Base-by-base conservation (phyloP, 2,888 invertebrate species). In the Zaprionus obscuricornis region DNA sequence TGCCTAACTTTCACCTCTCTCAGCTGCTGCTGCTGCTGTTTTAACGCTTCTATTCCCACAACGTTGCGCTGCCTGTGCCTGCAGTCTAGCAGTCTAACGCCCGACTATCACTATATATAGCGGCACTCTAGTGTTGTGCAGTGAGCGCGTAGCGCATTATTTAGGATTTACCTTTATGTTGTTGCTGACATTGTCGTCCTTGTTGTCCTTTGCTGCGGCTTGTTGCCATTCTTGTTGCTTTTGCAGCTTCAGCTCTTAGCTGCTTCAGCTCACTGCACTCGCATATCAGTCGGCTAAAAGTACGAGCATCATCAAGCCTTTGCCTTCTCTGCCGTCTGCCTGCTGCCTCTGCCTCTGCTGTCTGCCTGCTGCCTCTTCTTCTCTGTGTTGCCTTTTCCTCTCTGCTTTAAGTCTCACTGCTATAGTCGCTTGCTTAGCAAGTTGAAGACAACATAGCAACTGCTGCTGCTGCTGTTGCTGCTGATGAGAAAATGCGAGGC, bases 401-500 rank as follows among this genome's bases (percentile, higher is more conserved):
- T n/a, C n/a, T n/a, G n/a, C n/a, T n/a, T n/a, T n/a, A n/a, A n/a
- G n/a, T n/a, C n/a, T n/a, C n/a, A n/a, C n/a, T n/a, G n/a, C n/a
- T n/a, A n/a, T n/a, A n/a, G n/a, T n/a, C n/a, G n/a, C n/a, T n/a
- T n/a, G n/a, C n/a, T n/a, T n/a, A n/a, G n/a, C n/a, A n/a, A n/a
- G n/a, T n/a, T n/a, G n/a, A n/a, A n/a, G n/a, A n/a, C n/a, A n/a
- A n/a, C n/a, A n/a, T n/a, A n/a, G n/a, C n/a, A n/a, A n/a, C n/a
- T n/a, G n/a, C n/a, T n/a, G n/a, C n/a, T n/a, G n/a, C n/a, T n/a
- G n/a, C n/a, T 72, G 71, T 59, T 56, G 49, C 55, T 58, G 75
- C 74, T 87, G 86, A 87, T 87, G 87, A 79, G 87, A 87, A 87
- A 86, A 87, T 87, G 87, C 85, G 87, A 86, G 85, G 85, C 87